Percentiles rank a stretch among this genome's conserved stretches.
Conservation (phyloP, 2,113 vertebrate genomes). For the Cyprinus carpio region DNA sequence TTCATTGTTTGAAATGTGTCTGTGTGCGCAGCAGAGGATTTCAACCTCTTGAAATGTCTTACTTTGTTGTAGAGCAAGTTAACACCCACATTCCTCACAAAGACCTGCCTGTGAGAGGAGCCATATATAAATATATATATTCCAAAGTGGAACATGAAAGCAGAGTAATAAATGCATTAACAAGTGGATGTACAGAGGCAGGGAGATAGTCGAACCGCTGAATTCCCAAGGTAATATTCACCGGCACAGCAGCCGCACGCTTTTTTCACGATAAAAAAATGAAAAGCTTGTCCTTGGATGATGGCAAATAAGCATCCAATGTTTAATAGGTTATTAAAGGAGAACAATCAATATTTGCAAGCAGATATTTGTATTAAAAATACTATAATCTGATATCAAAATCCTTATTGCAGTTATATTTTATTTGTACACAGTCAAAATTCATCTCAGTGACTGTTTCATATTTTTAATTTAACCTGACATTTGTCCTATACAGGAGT, state of each 20-base stretch:
- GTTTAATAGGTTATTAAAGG: slow-evolving; percentile 21
- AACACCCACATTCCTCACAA: slow-evolving; percentile 51
- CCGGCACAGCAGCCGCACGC: not conserved
- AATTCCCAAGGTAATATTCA: slow-evolving; percentile 51
- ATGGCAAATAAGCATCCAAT: slow-evolving; percentile 30
- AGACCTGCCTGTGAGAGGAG: slow-evolving; percentile 35
- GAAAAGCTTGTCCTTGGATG: slow-evolving; percentile 26
- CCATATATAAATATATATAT: slow-evolving; percentile 35
- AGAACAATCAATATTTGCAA: slow-evolving; percentile 37
- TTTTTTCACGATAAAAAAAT: not conserved
- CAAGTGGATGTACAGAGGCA: slow-evolving; percentile 35
- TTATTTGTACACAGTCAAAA: not conserved
- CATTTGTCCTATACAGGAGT: not conserved
- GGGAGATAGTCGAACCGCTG: slow-evolving; percentile 37
- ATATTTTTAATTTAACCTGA: too few species aligned
- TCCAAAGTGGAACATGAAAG: slow-evolving; percentile 45
- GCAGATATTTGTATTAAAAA: not conserved
- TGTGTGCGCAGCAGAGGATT: slow-evolving; percentile 31
- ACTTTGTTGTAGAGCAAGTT: slow-evolving; percentile 48
- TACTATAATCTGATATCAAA: not conserved
- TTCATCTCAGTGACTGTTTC: too few species aligned
- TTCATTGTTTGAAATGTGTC: slow-evolving; percentile 43
- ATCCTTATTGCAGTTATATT: not conserved
- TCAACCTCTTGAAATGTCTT: slow-evolving; percentile 45
- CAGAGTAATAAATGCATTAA: slow-evolving; percentile 52